Evolutionary conservation across 2,888 invertebrate genomes (phyloP), one percentile per base, ranked within the genome.

Genomic region (Rugalucina vietnamica): DNA sequence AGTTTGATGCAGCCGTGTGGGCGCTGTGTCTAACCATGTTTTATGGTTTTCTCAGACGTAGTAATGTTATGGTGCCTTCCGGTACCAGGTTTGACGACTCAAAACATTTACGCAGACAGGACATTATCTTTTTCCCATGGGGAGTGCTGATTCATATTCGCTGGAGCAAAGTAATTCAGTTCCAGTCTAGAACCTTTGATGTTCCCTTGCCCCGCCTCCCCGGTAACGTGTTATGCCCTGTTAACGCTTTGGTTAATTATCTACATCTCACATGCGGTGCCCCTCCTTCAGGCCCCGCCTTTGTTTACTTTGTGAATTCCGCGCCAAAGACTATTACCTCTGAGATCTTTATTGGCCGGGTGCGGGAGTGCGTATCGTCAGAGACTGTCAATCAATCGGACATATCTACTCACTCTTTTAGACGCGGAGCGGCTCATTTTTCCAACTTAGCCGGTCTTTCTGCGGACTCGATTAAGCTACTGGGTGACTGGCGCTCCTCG

Each of bases 401-500:
- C n/a, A n/a, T n/a, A n/a, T n/a, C n/a, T n/a, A 54, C 21, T 21
- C 54, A 54, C n/a, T 54, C 54, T 4, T 54, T 54, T 54, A 18
- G 54, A 8, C 24, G 36, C 37, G 24, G 76, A n/a, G 76, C 60
- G 34, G 76, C 76, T 0, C 37, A 1, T 65, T 76, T 76, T 21
- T 57, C 39, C 24, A 39, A 65, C n/a, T 21, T 24, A 12, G 32
- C 43, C 12, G 76, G 76, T 3, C 39, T 76, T 1, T 36, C 76
- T 65, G 37, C 76, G 5, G 69, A 65, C 29, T 21, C 29, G 0
- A 76, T 76, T 18, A 76, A 60, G 37, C 39, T 76, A 10, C 37
- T 76, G 27, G 60, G 76, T 18, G 76, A 76, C 24, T 76, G 76
- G 76, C 37, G 69, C 21, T 65, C 65, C 5, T 1, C 21, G 14